A percentile compares a stretch with the other conserved stretches of the same genome.
phyloP scores from a whole-genome alignment of 2,888 invertebrate genomes.

The Ectemnius lituratus region DNA sequence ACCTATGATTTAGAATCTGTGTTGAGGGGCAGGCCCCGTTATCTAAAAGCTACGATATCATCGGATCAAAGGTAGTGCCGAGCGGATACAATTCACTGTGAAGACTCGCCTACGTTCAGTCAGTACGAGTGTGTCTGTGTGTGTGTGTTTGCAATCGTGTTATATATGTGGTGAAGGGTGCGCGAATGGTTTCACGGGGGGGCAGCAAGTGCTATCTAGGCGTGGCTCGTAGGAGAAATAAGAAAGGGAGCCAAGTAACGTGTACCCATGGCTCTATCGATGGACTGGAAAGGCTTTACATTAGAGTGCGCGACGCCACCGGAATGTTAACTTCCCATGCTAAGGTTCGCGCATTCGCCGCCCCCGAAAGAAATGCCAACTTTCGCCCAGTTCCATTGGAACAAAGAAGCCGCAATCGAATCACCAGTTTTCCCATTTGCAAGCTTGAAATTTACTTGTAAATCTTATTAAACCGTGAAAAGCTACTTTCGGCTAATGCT shows the following conservation, averaged over 20 bases:
- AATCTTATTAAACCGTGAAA: constrained; percentile 2
- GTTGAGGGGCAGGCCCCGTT: constrained; percentile 22
- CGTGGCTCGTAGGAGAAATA: constrained; percentile 74
- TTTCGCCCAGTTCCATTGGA: constrained; percentile 29
- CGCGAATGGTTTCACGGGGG: constrained; percentile 56
- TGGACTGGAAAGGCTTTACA: constrained; percentile 62
- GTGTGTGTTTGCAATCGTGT: neutral
- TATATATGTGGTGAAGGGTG: constrained; percentile 66
- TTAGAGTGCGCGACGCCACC: constrained; percentile 61
- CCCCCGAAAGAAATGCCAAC: constrained; percentile 37
- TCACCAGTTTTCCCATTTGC: constrained; percentile 37
- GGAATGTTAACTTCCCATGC: constrained; percentile 74
- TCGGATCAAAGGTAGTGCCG: constrained; percentile 32
- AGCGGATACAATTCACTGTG: constrained; percentile 18
- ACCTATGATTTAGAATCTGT: constrained; percentile 15
- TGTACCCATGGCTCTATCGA: constrained; percentile 56
- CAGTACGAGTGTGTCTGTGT: no score
- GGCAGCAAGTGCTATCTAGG: constrained; percentile 63
- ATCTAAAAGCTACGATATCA: constrained; percentile 38
- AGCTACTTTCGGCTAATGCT: constrained; percentile 11
- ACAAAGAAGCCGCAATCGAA: constrained; percentile 39
- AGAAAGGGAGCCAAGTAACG: constrained; percentile 69
- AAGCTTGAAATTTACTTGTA: constrained; percentile 54
- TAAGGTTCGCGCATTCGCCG: constrained; percentile 40
- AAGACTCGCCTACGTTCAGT: constrained; percentile 47